Conservation (phyloP, 2,113 vertebrate genomes). For the Eurypyga helias region DNA sequence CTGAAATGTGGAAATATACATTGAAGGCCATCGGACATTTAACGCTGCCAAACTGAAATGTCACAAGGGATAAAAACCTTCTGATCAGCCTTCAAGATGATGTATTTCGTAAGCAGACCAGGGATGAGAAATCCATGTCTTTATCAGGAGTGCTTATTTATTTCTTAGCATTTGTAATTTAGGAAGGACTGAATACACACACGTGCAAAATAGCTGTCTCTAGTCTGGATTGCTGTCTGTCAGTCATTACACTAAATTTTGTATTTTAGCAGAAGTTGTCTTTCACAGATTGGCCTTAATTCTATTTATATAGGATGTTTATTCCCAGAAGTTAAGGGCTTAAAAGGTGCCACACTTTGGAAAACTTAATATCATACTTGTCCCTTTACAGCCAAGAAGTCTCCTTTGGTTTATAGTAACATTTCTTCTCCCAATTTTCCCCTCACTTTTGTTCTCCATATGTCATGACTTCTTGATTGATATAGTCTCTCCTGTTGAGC, state of each 20-base stretch:
- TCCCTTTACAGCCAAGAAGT: neutral
- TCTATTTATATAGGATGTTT: neutral
- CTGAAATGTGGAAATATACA: neutral
- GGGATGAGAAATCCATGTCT: neutral
- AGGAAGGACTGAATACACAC: neutral
- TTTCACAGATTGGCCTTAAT: neutral
- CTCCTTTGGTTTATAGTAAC: neutral
- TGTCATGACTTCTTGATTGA: neutral
- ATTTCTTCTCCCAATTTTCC: neutral
- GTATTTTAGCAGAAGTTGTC: neutral
- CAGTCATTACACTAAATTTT: neutral
- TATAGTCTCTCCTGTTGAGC: neutral
- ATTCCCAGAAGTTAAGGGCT: neutral
- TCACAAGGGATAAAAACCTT: neutral
- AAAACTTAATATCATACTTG: neutral
- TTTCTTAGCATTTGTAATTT: neutral
- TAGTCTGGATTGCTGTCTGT: neutral
- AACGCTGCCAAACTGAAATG: neutral
- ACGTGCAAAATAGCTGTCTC: neutral
- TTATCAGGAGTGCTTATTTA: neutral
- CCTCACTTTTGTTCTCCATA: neutral
- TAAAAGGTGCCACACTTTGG: neutral
- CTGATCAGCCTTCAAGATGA: neutral
- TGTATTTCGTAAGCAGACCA: neutral
- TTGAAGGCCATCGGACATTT: neutral